A percentile compares a stretch with the other conserved stretches of the same genome.
These are phyloP conservation scores for Sphaerophoria taeniata DNA, from an alignment of 2,888 invertebrate species.

Conservation along the genomic window DNA sequence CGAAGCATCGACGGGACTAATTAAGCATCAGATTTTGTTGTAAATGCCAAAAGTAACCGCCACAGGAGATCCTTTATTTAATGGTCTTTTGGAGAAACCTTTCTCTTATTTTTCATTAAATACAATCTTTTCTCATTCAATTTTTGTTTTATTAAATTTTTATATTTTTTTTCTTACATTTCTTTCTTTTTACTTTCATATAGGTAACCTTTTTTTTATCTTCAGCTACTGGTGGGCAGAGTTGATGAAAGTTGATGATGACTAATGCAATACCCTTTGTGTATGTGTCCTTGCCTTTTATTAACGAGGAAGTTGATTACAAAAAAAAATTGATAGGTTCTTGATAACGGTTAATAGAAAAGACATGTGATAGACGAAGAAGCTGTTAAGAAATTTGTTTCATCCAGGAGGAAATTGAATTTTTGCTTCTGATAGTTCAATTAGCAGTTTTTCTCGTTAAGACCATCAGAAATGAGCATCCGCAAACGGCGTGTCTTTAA, in stretches of 20 bases:
- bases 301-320: slow-evolving; percentile 44
- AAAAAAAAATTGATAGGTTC: slow-evolving; percentile 19
- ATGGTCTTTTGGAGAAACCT: slow-evolving; percentile 53
- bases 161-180: background rate
- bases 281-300: slow-evolving; percentile 18
- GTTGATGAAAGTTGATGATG: slow-evolving; percentile 49
- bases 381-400: slow-evolving; percentile 52
- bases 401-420: slow-evolving; percentile 51
- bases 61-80: slow-evolving; percentile 53
- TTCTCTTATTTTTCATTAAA: slow-evolving; percentile 54
- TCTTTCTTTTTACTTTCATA: background rate
- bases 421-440: slow-evolving; percentile 54
- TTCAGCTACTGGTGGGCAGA: slow-evolving; percentile 47
- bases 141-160: slow-evolving; percentile 35
- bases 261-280: slow-evolving; percentile 53
- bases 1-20: slow-evolving; percentile 52
- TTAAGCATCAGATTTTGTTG: slow-evolving; percentile 66
- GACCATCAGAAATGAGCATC: slow-evolving; percentile 61
- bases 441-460: slow-evolving; percentile 57
- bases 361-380: background rate
- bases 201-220: slow-evolving; percentile 54
- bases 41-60: slow-evolving; percentile 64
- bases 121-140: slow-evolving; percentile 44
- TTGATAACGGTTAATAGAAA: slow-evolving; percentile 29
- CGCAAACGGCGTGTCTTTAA: slow-evolving; percentile 25